Conservation (phyloP, 2,888 invertebrate species). For the Cantharis flavilabris region DNA sequence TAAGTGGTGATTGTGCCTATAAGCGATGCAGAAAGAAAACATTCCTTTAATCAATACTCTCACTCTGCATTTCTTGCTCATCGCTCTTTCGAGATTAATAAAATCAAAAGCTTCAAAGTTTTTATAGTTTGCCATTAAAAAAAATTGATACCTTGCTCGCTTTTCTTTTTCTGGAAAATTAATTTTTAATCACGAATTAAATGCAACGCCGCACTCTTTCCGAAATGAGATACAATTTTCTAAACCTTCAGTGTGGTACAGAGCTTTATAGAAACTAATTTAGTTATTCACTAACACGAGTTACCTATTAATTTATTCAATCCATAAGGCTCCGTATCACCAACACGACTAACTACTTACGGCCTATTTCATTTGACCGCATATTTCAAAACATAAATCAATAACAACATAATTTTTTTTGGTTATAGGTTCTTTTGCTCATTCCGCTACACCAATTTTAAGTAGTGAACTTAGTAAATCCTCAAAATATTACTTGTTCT, state of each 20-base stretch:
- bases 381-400: neutral
- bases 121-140: neutral
- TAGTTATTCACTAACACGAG: neutral
- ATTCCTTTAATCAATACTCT: conserved; percentile 34
- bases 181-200: neutral
- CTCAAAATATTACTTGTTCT: too few relatives aligned
- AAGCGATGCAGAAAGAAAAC: conserved; percentile 36
- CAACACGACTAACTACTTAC: neutral
- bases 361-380: neutral
- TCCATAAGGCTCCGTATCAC: neutral
- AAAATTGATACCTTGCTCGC: neutral
- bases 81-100: neutral
- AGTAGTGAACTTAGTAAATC: neutral
- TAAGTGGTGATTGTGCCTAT: conserved; percentile 37
- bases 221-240: neutral
- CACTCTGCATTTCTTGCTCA: neutral
- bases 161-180: neutral
- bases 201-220: neutral
- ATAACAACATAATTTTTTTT: neutral
- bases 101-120: neutral
- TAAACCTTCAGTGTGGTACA: neutral
- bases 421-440: neutral
- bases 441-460: neutral
- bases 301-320: neutral
- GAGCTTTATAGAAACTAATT: neutral